Conservation (phyloP, 1,140 invertebrate species). For the Tigriopus japonicus region DNA sequence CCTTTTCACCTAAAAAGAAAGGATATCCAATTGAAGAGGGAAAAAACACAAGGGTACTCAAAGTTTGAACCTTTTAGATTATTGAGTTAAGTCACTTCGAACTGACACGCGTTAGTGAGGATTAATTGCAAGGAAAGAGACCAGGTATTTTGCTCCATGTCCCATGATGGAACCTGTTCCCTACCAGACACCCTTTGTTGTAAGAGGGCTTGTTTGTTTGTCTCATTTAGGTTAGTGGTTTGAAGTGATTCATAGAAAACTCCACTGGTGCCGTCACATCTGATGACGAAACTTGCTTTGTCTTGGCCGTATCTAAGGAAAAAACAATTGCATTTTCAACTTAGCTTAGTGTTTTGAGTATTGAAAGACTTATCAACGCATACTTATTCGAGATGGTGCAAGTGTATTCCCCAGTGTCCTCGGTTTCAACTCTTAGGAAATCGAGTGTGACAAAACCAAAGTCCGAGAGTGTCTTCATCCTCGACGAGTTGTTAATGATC, state of each 20-base stretch:
- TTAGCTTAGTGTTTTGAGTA: no score
- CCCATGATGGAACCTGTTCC: no score
- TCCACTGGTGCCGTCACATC: conserved; percentile 60
- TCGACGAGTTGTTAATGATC: conserved; percentile 61
- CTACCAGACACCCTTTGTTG: no score
- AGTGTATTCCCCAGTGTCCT: conserved; percentile 80
- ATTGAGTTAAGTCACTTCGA: no score
- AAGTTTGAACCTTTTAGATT: neutral
- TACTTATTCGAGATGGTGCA: conserved; percentile 66
- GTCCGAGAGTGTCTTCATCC: conserved; percentile 83
- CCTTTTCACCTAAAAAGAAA: neutral
- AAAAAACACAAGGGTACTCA: neutral
- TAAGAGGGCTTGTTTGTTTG: no score
- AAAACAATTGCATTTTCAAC: neutral
- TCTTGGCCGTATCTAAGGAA: conserved; percentile 53
- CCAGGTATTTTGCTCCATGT: no score
- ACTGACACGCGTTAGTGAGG: no score
- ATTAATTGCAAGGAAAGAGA: no score
- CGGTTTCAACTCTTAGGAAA: conserved; percentile 76
- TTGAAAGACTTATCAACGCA: no score
- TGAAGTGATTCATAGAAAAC: conserved; percentile 85
- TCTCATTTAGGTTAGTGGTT: conserved; percentile 29
- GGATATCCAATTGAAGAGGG: neutral
- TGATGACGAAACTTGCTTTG: conserved; percentile 57
- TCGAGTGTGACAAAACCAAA: conserved; percentile 91